Conservation (phyloP, 2,113 vertebrate genomes). For the Chionomys nivalis region DNA sequence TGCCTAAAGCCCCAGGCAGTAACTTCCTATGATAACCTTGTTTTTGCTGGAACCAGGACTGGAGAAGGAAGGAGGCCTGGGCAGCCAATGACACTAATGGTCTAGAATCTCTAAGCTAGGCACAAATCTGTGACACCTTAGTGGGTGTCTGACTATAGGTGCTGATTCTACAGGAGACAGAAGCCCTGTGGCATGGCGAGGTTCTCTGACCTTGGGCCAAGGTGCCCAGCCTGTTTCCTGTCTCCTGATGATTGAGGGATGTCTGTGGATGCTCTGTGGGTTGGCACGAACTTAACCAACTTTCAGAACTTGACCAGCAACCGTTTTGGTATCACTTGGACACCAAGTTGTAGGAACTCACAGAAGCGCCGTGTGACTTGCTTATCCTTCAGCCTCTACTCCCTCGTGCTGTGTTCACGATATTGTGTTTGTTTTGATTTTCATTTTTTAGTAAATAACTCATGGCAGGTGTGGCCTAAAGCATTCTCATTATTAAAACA, state of each 20-base stretch:
- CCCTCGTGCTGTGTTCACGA: neutral
- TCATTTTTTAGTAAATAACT: neutral
- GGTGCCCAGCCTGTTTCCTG: neutral
- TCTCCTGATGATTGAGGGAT: neutral
- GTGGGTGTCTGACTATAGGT: neutral
- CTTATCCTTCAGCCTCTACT: accelerated
- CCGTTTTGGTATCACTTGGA: too few species aligned
- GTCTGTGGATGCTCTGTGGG: neutral
- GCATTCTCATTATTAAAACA: neutral
- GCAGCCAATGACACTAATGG: neutral
- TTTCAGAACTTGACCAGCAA: too few species aligned
- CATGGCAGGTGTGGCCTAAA: neutral
- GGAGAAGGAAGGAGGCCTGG: too few species aligned
- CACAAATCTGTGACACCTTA: too few species aligned
- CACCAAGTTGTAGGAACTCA: too few species aligned
- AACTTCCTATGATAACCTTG: neutral
- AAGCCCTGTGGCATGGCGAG: neutral
- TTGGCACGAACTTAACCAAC: neutral
- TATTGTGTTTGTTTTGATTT: neutral
- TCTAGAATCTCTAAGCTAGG: neutral
- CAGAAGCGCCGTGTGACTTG: neutral
- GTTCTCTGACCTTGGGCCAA: neutral
- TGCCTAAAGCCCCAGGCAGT: neutral
- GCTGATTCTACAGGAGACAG: neutral
- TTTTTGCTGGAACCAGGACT: neutral